Percentiles rank a stretch among this genome's conserved stretches.
phyloP scores from a whole-genome alignment of 2,113 vertebrate genomes.

The Aphelocoma coerulescens region DNA sequence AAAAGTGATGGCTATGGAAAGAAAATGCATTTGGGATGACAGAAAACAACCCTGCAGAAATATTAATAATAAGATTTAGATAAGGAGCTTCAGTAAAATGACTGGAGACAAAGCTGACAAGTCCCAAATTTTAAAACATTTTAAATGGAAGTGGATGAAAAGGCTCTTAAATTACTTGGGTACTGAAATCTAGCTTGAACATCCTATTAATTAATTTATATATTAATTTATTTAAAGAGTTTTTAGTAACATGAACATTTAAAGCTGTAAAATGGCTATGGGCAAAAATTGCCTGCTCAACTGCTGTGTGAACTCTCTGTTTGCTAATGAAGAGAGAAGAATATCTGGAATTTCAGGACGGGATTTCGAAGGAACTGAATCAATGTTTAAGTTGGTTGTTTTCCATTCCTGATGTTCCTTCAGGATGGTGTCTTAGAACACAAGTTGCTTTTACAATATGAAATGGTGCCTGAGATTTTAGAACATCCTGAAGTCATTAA shows the following conservation, averaged over 20 bases:
- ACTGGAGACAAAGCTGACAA: background rate
- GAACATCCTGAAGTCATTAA: background rate
- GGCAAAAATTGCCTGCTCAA: background rate
- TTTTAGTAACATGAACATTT: background rate
- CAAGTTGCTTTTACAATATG: background rate
- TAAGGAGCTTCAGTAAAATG: background rate
- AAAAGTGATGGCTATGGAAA: background rate
- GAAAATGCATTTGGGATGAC: background rate
- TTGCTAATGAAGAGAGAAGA: background rate
- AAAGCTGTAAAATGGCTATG: background rate
- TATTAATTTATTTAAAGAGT: background rate
- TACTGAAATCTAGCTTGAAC: background rate
- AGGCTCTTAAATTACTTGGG: background rate
- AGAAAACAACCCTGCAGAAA: background rate
- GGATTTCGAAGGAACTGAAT: background rate
- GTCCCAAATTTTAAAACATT: background rate
- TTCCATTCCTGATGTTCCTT: background rate
- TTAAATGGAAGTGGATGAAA: background rate
- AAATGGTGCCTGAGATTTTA: background rate
- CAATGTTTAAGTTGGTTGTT: background rate
- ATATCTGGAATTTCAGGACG: background rate
- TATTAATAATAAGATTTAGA: background rate
- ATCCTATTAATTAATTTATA: background rate
- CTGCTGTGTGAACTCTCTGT: background rate
- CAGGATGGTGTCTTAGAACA: background rate